A percentile compares a stretch with the other conserved stretches of the same genome.
Evolutionary conservation across 2,797 vertebrate genomes (phyloP).

Genomic region (Arremon aurantiirostris): DNA sequence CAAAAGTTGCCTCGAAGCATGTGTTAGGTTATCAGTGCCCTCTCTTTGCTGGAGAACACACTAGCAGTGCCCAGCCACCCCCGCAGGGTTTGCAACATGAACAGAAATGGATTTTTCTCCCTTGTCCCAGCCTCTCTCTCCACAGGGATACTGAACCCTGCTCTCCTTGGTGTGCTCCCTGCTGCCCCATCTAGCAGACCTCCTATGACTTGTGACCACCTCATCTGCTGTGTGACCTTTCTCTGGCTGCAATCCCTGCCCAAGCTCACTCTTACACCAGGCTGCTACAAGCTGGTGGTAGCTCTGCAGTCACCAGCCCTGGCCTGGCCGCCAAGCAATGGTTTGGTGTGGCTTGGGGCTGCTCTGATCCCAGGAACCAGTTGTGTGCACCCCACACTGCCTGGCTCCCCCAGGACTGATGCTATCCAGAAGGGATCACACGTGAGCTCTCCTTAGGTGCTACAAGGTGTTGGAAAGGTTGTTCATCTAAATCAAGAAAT

Average conservation of each 20-base stretch:
- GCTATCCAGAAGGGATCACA: not conserved
- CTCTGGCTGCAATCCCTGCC: not conserved
- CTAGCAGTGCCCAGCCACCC: rapidly evolving
- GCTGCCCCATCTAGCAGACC: not conserved
- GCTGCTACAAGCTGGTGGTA: not conserved
- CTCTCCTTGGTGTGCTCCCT: not conserved
- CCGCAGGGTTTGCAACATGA: rapidly evolving
- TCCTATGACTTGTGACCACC: not conserved
- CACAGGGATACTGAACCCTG: not conserved
- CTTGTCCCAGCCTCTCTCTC: not conserved
- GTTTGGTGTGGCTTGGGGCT: not conserved
- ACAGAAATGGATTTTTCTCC: not conserved
- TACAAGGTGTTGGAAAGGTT: not conserved
- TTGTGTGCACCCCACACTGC: not conserved
- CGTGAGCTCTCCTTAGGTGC: not conserved
- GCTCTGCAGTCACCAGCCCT: not conserved
- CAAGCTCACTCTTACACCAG: not conserved
- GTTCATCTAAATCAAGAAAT: not conserved
- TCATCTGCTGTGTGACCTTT: not conserved
- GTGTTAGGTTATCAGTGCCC: not conserved
- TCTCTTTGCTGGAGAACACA: not conserved
- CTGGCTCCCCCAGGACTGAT: rapidly evolving
- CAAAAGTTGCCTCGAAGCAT: not conserved
- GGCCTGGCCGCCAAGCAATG: not conserved
- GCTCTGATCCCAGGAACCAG: not conserved